phyloP scores from a whole-genome alignment of 1,140 invertebrate genomes.

The Vanessa tameamea region DNA sequence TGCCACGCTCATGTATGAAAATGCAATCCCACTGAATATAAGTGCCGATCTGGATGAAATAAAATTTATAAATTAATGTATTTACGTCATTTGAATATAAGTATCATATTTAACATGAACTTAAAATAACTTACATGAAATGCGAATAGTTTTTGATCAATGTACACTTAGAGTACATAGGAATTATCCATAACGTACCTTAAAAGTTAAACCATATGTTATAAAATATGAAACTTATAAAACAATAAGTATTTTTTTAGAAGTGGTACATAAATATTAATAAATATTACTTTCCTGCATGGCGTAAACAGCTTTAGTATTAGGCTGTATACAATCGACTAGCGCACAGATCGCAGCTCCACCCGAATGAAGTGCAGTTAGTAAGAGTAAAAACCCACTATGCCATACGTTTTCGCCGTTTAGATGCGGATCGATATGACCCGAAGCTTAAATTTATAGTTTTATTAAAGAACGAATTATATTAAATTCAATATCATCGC shows the following conservation, averaged over 20 bases:
- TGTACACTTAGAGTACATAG: slow-evolving; percentile 70
- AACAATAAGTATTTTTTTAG: neutral
- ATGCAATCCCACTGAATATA: slow-evolving; percentile 60
- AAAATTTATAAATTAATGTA: neutral
- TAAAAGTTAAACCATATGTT: slow-evolving; percentile 22
- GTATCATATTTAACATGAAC: too few species aligned
- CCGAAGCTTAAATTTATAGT: slow-evolving; percentile 49
- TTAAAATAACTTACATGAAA: slow-evolving; percentile 52
- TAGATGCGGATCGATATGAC: slow-evolving; percentile 67
- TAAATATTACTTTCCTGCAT: slow-evolving; percentile 58
- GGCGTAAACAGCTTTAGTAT: slow-evolving; percentile 42
- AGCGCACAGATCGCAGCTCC: slow-evolving; percentile 60
- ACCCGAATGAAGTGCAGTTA: slow-evolving; percentile 49
- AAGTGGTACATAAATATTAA: slow-evolving; percentile 4
- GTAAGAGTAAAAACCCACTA: slow-evolving; percentile 51
- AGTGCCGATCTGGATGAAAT: slow-evolving; percentile 51
- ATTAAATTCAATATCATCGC: too few species aligned
- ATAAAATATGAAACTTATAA: neutral
- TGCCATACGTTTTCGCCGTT: slow-evolving; percentile 70
- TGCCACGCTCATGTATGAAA: slow-evolving; percentile 65
- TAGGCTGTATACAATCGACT: slow-evolving; percentile 56
- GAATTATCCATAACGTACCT: slow-evolving; percentile 72
- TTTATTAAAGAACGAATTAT: neutral
- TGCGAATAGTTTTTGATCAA: slow-evolving; percentile 61
- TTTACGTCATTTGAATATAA: neutral